Evolutionary conservation across 2,888 invertebrate species (phyloP), one percentile per base, ranked within the genome.

Genomic region (Tenthredo mesomela): DNA sequence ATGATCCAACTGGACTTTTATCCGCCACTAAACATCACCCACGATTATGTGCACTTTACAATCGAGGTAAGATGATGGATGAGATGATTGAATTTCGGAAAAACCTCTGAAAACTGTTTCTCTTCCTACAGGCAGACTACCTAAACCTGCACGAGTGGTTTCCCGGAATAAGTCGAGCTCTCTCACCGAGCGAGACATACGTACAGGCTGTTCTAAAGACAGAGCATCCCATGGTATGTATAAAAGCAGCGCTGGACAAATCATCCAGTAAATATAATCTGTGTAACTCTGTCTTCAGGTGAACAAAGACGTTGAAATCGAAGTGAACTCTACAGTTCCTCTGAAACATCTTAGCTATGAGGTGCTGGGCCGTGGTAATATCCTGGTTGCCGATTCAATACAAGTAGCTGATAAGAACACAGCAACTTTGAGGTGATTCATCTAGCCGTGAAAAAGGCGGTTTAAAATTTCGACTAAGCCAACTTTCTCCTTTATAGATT

Each of bases 311-410:
- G 94, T 98, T 78, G 95, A 96, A 83, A 95, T 98, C 50, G 95
- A 96, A 86, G 95, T 98, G 1, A 96, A 96, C 85, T 96, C 97
- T 1, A 97, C 97, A 0, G 95, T 95, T 87, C 95, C 96, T 0
- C 94, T 98, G 93, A 95, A 96, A 87, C 95, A 97, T 86, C 94
- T 98, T 73, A 96, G 96, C 86, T 98, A 98, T 90, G 94, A 95
- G 87, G 95, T 98, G 29, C 94, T 98, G 86, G 98, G 97, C 10
- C 95, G 98, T 83, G 98, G 98, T 0, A 97, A 98, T 90, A 96
- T 98, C 58, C 93, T 98, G 12, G 93, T 96, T 25, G 96, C 97
- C 0, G 96, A 96, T 87, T 96, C 97, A 18, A 94, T 97, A 29
- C 95, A 95, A 92, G 95, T 95, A 33, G 92, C 85, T 88, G 93